Percentiles rank a stretch among this genome's conserved stretches.
These are phyloP conservation scores for Azorinus chamasolen DNA, from an alignment of 2,888 invertebrate genomes.

Conservation along the genomic window DNA sequence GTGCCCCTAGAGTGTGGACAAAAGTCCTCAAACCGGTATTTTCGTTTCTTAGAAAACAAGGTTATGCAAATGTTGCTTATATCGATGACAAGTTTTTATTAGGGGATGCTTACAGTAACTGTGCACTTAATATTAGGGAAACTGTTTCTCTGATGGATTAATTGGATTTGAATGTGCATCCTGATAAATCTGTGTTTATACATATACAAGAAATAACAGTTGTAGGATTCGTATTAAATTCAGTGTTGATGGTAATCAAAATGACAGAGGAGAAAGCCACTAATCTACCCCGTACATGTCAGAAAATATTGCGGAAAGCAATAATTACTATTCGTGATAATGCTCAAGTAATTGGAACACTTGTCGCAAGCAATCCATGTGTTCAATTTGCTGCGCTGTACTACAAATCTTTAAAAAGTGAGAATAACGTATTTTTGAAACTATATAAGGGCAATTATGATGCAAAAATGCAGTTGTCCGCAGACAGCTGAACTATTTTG, in stretches of 20 bases:
- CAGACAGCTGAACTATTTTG: constrained; percentile 16
- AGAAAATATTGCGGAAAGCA: background rate
- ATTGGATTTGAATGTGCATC: constrained; percentile 52
- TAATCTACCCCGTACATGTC: background rate
- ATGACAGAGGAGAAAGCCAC: constrained; percentile 29
- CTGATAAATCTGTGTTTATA: constrained; percentile 44
- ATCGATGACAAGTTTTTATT: constrained; percentile 29
- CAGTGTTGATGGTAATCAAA: constrained; percentile 43
- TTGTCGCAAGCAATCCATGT: constrained; percentile 53
- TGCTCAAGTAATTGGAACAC: constrained; percentile 50
- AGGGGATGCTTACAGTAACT: constrained; percentile 23
- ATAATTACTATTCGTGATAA: constrained; percentile 31
- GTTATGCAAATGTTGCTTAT: constrained; percentile 31
- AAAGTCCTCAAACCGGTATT: constrained; percentile 60
- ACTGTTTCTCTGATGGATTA: constrained; percentile 26
- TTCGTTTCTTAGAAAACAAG: constrained; percentile 31
- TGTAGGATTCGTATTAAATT: constrained; percentile 53
- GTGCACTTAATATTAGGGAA: constrained; percentile 37
- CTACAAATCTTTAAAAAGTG: constrained; percentile 52
- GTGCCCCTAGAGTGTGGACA: constrained; percentile 58
- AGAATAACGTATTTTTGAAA: constrained; percentile 37
- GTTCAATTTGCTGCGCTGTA: constrained; percentile 46
- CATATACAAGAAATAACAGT: constrained; percentile 44
- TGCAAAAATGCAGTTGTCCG: constrained; percentile 29
- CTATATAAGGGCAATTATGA: constrained; percentile 42